Evolutionary conservation across 1,140 invertebrate species (phyloP), one percentile per base, ranked within the genome.

Genomic region (Oedothorax gibbosus): DNA sequence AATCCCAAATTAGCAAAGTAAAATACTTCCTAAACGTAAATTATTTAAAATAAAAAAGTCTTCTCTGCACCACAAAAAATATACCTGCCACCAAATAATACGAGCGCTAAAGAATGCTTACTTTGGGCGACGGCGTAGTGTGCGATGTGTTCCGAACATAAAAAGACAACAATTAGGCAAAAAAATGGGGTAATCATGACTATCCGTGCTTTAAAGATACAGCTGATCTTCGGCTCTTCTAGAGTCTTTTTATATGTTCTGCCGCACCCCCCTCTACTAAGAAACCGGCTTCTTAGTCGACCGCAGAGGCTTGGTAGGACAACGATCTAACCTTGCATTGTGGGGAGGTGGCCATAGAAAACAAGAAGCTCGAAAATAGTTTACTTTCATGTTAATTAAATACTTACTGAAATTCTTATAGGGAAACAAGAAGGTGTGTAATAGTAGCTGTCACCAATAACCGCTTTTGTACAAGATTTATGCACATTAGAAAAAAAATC

Each of bases 281-380:
- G n/a, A 75, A 75, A 75, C 72, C 72, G 72, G 72, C 72, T 75
- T 60, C 72, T 21, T 8, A 49, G 21, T 35, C 35, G 14, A 60
- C 72, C 72, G 53, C 20, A 71, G 51, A 71, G 51, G 69, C 53
- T 71, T 15, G 49, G 53, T 71, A 49, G 72, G 72, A 75, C 72
- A 75, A 75, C 72, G 72, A 56, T 75, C 72, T 75, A 10, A 71
- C 54, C 50, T 57, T 11, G 54, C 56, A 60, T 75, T 75, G 54
- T 75, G 56, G 72, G 72, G 72, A 35, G 54, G 54, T n/a, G 69
- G 18, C 15, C 49, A 71, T 53, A 53, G 35, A 35, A 35, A 35
- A 35, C 35, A 35, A 35, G 35, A 35, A 35, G 35, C 35, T 35
- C 35, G 35, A 35, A 35, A 35, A 35, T 35, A 35, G 35, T 35